phyloP scores from a whole-genome alignment of 1,140 invertebrate genomes.

The Cepaea nemoralis region DNA sequence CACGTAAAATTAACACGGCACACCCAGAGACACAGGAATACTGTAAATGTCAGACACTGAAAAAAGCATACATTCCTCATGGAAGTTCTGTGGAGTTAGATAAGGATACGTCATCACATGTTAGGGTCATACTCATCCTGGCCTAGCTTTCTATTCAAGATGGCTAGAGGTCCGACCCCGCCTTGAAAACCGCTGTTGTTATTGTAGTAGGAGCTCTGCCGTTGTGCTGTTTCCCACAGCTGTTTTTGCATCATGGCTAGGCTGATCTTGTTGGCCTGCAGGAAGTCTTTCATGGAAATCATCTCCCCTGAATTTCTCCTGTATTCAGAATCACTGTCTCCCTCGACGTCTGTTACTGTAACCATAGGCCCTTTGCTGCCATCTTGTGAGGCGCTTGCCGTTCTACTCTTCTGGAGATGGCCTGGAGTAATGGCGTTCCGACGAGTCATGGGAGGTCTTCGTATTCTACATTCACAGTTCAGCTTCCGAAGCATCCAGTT shows the following conservation, averaged over 20 bases:
- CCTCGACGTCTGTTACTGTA: slow-evolving; percentile 71
- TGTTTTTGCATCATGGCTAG: slow-evolving; percentile 80
- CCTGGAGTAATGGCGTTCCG: slow-evolving; percentile 72
- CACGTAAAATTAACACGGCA: too few species aligned
- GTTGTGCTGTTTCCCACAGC: slow-evolving; percentile 78
- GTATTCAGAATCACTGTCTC: slow-evolving; percentile 70
- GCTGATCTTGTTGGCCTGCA: slow-evolving; percentile 78
- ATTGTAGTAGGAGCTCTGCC: slow-evolving; percentile 61
- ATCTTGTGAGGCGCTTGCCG: not conserved
- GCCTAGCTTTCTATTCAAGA: slow-evolving; percentile 73
- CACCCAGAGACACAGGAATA: too few species aligned
- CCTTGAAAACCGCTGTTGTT: slow-evolving; percentile 73
- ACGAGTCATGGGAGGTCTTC: slow-evolving; percentile 60
- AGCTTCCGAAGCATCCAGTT: slow-evolving; percentile 78
- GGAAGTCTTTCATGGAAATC: slow-evolving; percentile 78
- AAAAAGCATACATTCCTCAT: not conserved
- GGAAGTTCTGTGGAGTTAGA: not conserved
- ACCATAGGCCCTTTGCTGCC: slow-evolving; percentile 37
- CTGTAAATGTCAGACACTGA: too few species aligned
- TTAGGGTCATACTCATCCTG: slow-evolving; percentile 63
- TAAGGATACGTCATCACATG: slow-evolving; percentile 4
- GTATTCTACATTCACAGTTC: slow-evolving; percentile 70
- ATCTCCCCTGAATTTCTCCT: slow-evolving; percentile 77
- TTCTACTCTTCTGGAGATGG: slow-evolving; percentile 50
- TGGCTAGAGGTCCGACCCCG: slow-evolving; percentile 78